A percentile compares a stretch with the other conserved stretches of the same genome.
phyloP scores from a whole-genome alignment of 2,797 vertebrate species.

The Myotis myotis region DNA sequence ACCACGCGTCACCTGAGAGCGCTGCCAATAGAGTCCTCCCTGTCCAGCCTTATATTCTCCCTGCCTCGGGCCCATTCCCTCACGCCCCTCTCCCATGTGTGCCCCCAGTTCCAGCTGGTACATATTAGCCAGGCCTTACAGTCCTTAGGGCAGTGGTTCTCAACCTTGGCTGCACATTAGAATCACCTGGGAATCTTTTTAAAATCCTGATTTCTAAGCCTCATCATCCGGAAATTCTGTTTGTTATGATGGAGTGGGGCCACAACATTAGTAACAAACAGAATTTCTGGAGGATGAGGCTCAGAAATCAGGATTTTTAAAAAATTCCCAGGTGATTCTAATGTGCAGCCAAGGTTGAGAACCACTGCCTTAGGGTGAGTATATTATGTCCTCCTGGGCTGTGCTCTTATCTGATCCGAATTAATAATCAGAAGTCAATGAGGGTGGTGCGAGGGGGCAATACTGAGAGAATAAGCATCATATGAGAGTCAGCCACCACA shows the following conservation, averaged over 20 bases:
- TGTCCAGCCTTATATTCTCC: background rate
- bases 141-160: background rate
- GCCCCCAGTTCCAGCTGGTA: background rate
- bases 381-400: background rate
- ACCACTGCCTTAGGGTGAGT: background rate
- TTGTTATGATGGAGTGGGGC: no score
- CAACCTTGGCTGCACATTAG: no score
- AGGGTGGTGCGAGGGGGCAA: background rate
- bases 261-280: no score
- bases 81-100: background rate
- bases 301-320: no score
- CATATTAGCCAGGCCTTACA: background rate
- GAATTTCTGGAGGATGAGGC: no score
- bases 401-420: constrained; percentile 7
- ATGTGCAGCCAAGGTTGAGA: no score
- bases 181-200: no score
- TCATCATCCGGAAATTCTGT: no score
- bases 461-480: background rate
- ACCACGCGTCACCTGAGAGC: background rate
- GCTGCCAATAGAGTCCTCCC: background rate
- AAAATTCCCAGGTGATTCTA: no score
- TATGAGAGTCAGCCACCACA: background rate
- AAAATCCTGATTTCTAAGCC: no score
- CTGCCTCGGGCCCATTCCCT: background rate
- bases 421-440: background rate